Evolutionary conservation across 2,888 invertebrate species (phyloP), one percentile per base, ranked within the genome.

Genomic region (Heteromurus nitidus): DNA sequence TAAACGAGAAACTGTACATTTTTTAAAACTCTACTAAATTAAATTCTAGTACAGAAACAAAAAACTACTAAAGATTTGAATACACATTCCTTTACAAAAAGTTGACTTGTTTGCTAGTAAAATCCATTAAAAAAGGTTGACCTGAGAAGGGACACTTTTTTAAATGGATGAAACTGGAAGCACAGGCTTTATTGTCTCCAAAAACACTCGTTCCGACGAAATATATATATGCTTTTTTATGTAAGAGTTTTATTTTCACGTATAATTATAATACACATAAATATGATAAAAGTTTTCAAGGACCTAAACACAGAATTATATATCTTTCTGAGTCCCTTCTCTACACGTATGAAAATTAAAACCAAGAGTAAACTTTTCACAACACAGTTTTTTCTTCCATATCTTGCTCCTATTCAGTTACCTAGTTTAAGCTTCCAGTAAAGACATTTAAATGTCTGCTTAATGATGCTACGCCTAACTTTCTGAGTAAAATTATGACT

Each of bases 111-210:
- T 22, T 64, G 64, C 36, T 36, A 64, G 64, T 64, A n/a, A 47
- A 75, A 75, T 65, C 75, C 75, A 75, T 75, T 53, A 65, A 67
- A 73, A 68, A 53, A 22, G 31, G 18, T 36, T 64, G 60, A 64
- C 30, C 26, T n/a, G n/a, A n/a, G 36, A 24, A 30, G 65, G 58
- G 55, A 64, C 68, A 24, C 53, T 77, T 82, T 67, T n/a, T n/a
- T 64, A 74, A 22, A 60, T 79, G 79, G 74, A 83, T 79, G 31
- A 64, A 70, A 60, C 74, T 84, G 85, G 85, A 85, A 85, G 85
- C 85, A 84, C 84, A 84, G 83, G 84, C 84, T 84, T 47, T 84
- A 84, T 85, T 84, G 84, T 84, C 84, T 83, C 82, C 82, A 82
- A 83, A 83, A 80, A 64, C 50, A 80, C 44, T 80, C 55, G n/a